phyloP scores from a whole-genome alignment of 2,113 vertebrate genomes.

The Eonycteris spelaea region DNA sequence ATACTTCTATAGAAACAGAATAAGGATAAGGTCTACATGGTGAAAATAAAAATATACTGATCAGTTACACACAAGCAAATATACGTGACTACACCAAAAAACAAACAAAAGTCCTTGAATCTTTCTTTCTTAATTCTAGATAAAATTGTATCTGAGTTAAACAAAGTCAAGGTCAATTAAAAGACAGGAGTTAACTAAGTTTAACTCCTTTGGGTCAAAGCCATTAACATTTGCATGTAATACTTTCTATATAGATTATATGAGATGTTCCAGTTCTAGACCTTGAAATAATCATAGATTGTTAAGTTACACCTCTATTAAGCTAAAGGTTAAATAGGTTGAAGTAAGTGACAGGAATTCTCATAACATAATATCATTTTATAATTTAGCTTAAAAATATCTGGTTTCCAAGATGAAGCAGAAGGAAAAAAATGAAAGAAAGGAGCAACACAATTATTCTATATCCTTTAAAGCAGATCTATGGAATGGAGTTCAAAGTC shows the following conservation, averaged over 20 bases:
- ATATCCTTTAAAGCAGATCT: neutral
- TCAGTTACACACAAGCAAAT: neutral
- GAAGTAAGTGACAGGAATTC: slow-evolving; percentile 38
- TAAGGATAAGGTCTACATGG: neutral
- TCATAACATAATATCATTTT: neutral
- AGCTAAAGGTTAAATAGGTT: slow-evolving; percentile 30
- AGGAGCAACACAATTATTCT: neutral
- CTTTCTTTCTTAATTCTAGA: neutral
- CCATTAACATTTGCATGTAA: slow-evolving; percentile 1
- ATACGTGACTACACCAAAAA: fast-evolving
- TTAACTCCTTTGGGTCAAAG: neutral
- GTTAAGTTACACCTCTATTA: slow-evolving; percentile 18
- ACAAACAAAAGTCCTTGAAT: neutral
- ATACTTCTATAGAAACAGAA: neutral
- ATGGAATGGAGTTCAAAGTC: neutral
- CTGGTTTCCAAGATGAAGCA: neutral
- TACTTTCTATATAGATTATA: slow-evolving; percentile 14
- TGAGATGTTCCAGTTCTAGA: neutral
- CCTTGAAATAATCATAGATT: neutral
- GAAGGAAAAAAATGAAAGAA: neutral
- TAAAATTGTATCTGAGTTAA: neutral
- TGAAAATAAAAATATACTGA: neutral
- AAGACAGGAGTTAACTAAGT: neutral
- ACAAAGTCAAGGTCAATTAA: neutral
- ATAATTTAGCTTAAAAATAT: slow-evolving; percentile 23